Evolutionary conservation across 2,797 vertebrate genomes (phyloP), one percentile per base, ranked within the genome.

Genomic region (Ctenopoma kingsleyae): DNA sequence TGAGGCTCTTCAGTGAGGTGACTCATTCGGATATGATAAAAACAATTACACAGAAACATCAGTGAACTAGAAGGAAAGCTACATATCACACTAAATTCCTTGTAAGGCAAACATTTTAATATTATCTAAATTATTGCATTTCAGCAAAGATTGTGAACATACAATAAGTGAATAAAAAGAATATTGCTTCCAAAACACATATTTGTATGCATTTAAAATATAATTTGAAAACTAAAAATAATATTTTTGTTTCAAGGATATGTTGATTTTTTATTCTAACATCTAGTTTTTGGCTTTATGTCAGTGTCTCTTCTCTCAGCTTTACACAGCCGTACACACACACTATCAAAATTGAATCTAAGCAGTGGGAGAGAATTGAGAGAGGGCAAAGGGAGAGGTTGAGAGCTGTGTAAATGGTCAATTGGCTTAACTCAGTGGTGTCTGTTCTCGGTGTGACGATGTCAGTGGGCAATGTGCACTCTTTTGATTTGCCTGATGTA

Each of bases 401-500:
- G 68, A 86, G 73, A 82, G 68, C 74, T 57, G 59, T 72, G 78
- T 78, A 83, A 82, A 78, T 50, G 77, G 81, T 88, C 80, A 86
- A 80, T 81, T 86, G 85, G 83, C 79, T 88, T 82, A 84, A 80
- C 83, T 69, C 84, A 16, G 82, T 74, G 79, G 75, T 82, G 80
- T 87, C 80, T 87, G 84, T 81, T 87, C 79, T 86, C 52, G 78
- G 72, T 83, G 85, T 61, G 76, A 83, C 50, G 17, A 74, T 87
- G 76, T 88, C 83, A 91, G 78, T 49, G 78, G 81, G 80, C 46
- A 79, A 80, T 85, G 87, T 88, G 82, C 82, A 76, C 61, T 81
- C 83, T 82, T 92, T 83, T 89, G 78, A 90, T 89, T 80, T 76
- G 74, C 71, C 83, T 58, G 74, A 81, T 91, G 87, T 89, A 91